Conservation (phyloP, 2,797 vertebrate genomes). For the Acridotheres tristis region DNA sequence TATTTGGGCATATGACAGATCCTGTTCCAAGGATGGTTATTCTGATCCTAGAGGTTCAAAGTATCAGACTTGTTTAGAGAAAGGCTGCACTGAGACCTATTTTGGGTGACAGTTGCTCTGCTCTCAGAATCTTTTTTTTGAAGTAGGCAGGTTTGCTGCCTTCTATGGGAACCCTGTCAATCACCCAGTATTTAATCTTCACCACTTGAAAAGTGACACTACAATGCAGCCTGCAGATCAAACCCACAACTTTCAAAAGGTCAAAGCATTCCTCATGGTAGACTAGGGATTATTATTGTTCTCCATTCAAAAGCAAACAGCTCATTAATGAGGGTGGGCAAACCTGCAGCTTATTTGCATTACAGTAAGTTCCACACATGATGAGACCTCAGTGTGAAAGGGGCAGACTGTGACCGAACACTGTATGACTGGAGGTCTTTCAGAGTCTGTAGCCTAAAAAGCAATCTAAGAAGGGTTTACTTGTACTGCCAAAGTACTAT, state of each 20-base stretch:
- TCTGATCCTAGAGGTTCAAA: neutral
- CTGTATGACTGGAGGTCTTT: neutral
- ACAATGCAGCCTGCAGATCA: neutral
- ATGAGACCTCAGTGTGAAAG: neutral
- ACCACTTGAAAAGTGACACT: neutral
- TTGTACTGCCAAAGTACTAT: neutral
- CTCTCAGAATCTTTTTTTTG: neutral
- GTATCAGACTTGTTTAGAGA: neutral
- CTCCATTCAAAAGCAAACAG: constrained; percentile 12
- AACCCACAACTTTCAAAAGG: constrained; percentile 35
- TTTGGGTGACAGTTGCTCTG: neutral
- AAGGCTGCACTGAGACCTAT: neutral
- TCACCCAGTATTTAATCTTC: neutral
- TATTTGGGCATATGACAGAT: neutral
- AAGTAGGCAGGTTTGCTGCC: neutral
- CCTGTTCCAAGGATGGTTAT: neutral
- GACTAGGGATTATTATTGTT: neutral
- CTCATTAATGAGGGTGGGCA: constrained; percentile 8
- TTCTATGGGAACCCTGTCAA: neutral
- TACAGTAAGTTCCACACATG: neutral
- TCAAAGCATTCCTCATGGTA: neutral
- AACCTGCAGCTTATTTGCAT: constrained; percentile 17
- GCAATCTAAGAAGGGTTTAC: neutral
- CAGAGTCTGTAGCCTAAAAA: neutral
- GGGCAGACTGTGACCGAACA: neutral